These are phyloP conservation scores for Drosophila suzukii DNA, from an alignment of 1,140 invertebrate species.

Conservation along the genomic window DNA sequence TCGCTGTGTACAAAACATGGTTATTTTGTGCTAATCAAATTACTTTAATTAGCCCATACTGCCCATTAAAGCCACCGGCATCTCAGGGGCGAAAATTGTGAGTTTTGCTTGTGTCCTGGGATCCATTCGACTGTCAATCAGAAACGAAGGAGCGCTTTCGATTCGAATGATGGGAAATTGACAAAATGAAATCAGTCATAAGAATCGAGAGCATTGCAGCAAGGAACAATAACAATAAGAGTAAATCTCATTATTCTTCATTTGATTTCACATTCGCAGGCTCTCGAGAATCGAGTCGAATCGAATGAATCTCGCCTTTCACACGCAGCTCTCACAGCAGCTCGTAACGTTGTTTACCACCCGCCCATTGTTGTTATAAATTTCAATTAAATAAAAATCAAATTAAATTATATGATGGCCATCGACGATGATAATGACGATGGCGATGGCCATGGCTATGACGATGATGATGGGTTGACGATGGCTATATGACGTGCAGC, in stretches of 20 bases:
- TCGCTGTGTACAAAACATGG: constrained; percentile 19
- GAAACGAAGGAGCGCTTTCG: constrained; percentile 20
- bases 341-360: constrained; percentile 43
- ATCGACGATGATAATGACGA: constrained; percentile 45
- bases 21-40: constrained; percentile 52
- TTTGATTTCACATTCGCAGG: constrained; percentile 69
- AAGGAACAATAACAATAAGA: constrained; percentile 52
- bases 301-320: constrained; percentile 53
- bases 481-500: constrained; percentile 31
- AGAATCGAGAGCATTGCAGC: constrained; percentile 35
- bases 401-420: constrained; percentile 71
- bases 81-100: not conserved
- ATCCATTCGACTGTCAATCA: constrained; percentile 50
- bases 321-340: constrained; percentile 25
- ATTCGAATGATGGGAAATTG: constrained; percentile 52
- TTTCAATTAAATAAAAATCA: constrained; percentile 78
- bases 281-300: constrained; percentile 32
- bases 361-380: constrained; percentile 72
- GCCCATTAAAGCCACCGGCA: constrained; percentile 15
- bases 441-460: constrained; percentile 6
- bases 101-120: constrained; percentile 17
- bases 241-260: constrained; percentile 77
- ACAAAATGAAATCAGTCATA: constrained; percentile 59
- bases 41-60: constrained; percentile 51
- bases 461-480: constrained; percentile 9